phyloP scores from a whole-genome alignment of 2,888 invertebrate species.

The Argyresthia goedartella region DNA sequence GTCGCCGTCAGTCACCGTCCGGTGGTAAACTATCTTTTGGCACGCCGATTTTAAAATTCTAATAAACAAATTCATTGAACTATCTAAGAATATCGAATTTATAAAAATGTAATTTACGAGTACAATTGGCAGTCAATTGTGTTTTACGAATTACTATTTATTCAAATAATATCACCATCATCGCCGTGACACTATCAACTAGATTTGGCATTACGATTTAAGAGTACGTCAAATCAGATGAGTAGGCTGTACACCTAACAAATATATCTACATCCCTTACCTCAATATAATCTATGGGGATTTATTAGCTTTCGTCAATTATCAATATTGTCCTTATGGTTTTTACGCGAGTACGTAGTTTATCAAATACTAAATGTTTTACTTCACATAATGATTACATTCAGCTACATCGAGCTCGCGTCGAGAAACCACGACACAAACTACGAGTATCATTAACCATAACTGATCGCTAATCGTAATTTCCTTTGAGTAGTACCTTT shows the following conservation, averaged over 20 bases:
- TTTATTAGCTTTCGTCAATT: conserved; percentile 48
- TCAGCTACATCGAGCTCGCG: conserved; percentile 55
- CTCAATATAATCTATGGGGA: conserved; percentile 44
- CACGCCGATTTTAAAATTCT: conserved; percentile 56
- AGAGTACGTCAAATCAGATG: conserved; percentile 29
- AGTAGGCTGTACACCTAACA: conserved; percentile 41
- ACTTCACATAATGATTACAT: conserved; percentile 39
- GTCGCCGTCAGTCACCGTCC: not conserved
- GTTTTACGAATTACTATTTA: conserved; percentile 47
- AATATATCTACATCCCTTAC: conserved; percentile 55
- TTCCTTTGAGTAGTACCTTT: conserved; percentile 40
- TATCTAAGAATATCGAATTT: conserved; percentile 62
- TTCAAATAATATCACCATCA: conserved; percentile 47
- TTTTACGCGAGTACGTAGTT: conserved; percentile 67
- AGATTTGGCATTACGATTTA: conserved; percentile 48
- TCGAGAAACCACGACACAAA: conserved; percentile 44
- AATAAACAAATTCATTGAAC: conserved; percentile 55
- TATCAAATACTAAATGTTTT: conserved; percentile 60
- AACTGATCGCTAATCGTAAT: conserved; percentile 43
- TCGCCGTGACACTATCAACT: conserved; percentile 42
- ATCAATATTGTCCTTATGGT: conserved; percentile 69
- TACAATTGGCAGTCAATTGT: conserved; percentile 69
- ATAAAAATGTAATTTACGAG: conserved; percentile 46
- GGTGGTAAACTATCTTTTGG: conserved; percentile 34
- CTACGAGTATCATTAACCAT: conserved; percentile 30